Conservation (phyloP, 2,797 vertebrate species). For the Atherinosoma microstoma region DNA sequence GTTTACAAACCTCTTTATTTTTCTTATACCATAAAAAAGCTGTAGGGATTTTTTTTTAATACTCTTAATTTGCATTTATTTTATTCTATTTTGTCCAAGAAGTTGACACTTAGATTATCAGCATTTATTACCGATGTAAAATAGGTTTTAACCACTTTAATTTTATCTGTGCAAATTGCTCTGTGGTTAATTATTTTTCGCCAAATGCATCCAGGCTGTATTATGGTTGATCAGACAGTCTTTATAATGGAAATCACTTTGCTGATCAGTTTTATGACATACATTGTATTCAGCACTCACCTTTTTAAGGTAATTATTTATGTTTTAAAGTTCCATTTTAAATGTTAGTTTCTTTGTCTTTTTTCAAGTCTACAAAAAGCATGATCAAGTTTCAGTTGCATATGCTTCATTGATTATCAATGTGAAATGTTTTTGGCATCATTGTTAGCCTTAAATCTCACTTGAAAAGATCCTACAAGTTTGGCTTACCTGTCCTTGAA, state of each 20-base stretch:
- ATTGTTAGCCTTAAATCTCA: background rate
- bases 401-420: no score
- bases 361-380: background rate
- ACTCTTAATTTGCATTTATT: slow-evolving; percentile 15
- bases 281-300: no score
- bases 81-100: slow-evolving; percentile 7
- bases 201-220: slow-evolving; percentile 19
- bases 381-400: no score
- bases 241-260: no score
- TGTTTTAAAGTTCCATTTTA: no score
- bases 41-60: background rate
- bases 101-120: slow-evolving; percentile 28
- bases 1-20: background rate
- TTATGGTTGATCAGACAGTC: slow-evolving; percentile 2
- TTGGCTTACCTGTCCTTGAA: background rate
- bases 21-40: background rate
- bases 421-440: background rate
- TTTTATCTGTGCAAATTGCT: slow-evolving; percentile 32
- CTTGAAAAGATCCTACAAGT: background rate
- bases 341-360: background rate
- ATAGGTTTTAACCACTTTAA: slow-evolving; percentile 51
- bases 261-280: no score
- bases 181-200: slow-evolving; percentile 23
- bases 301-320: no score
- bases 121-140: slow-evolving; percentile 54